Evolutionary conservation across 2,113 vertebrate species (phyloP).

Genomic region (Phrynosoma blainvillii): DNA sequence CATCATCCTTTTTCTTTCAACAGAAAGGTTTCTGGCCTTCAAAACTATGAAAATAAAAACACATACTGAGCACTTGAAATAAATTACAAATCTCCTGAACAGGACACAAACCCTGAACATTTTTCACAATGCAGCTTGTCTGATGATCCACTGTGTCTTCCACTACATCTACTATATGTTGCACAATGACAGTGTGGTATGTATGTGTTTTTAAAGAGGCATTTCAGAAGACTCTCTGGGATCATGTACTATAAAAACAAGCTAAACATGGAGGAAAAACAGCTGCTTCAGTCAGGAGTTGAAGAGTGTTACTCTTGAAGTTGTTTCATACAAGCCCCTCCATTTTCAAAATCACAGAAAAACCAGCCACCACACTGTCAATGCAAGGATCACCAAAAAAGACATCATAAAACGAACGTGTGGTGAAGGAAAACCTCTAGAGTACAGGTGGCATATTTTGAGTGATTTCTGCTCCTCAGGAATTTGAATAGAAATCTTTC

Average conservation of each 20-base stretch:
- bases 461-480: conserved; percentile 82
- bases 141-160: conserved; percentile 64
- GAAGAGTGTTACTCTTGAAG: conserved; percentile 71
- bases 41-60: conserved; percentile 16
- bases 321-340: conserved; percentile 58
- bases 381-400: conserved; percentile 82
- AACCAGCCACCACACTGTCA: conserved; percentile 90
- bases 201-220: not conserved
- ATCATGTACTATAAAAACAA: not conserved
- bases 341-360: conserved; percentile 79
- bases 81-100: not conserved
- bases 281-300: conserved; percentile 65
- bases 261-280: conserved; percentile 30
- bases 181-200: conserved; percentile 10
- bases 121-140: conserved; percentile 24
- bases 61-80: conserved; percentile 1
- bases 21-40: conserved; percentile 4
- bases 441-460: conserved; percentile 80
- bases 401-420: conserved; percentile 87
- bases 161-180: conserved; percentile 32
- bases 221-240: not conserved
- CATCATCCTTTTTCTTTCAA: conserved; percentile 29
- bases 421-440: conserved; percentile 78
- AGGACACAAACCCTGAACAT: conserved; percentile 15
- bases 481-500: conserved; percentile 86